Evolutionary conservation across 2,113 vertebrate genomes (phyloP), one percentile per base, ranked within the genome.

Genomic region (Tupaia tana): DNA sequence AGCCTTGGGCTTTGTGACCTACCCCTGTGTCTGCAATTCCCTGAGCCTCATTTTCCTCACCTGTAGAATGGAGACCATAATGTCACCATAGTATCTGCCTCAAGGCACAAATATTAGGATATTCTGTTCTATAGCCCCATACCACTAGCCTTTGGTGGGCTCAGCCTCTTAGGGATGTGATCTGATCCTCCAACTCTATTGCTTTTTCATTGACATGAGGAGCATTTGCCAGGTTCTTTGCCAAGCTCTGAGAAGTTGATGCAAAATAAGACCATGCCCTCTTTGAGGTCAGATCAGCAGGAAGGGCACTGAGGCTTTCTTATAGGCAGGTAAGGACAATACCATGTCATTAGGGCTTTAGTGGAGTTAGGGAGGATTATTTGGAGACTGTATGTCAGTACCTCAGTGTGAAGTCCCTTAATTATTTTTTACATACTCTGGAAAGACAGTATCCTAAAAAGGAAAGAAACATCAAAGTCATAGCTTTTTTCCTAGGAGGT

Each of bases 341-440:
- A 63, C 52, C 27, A 0, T 16, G 24, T 69, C 1, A 0, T 81
- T 75, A 18, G 29, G 34, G 66, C n/a, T 79, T 22, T 16, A 3
- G 20, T 29, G 3, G 63, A 59, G 7, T 85, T 34, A 61, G 79
- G 34, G 29, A 27, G 73, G 59, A 63, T 87, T 73, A n/a, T 69
- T 80, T 78, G 64, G 79, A 77, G 77, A 58, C 58, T 43, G 7
- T 31, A 59, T 81, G 58, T 67, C 67, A 81, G 56, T 56, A 84
- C 84, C 59, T 97, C 67, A 20, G n/a, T 15, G 8, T 89, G 67
- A 80, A 81, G 79, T 86, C 70, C 67, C 56, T 70, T 70, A 64
- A 74, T 80, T 75, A 87, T 83, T 64, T 94, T 92, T 83, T 78
- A 56, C 19, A 83, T 77, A 64, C 63, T 66, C 85, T 52, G 3